Conservation (phyloP, 37 sponge, comb jelly and placozoan genomes). For the Corticium candelabrum region DNA sequence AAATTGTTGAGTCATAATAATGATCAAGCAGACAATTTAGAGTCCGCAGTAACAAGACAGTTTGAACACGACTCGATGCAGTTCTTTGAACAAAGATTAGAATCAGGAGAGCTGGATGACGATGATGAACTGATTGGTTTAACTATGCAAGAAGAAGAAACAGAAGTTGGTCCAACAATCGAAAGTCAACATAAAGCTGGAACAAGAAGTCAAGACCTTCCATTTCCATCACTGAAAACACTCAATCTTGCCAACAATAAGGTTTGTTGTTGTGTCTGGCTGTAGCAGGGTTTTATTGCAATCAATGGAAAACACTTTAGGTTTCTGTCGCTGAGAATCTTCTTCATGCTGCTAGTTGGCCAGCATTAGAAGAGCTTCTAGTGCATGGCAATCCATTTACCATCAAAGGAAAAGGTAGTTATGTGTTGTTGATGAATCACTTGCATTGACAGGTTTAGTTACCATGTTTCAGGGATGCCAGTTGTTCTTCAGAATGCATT, state of each 20-base stretch:
- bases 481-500: neutral
- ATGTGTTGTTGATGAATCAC: neutral
- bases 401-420: constrained; percentile 36
- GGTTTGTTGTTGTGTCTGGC: constrained; percentile 28
- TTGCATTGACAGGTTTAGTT: neutral
- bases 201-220: neutral
- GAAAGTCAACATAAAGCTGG: neutral
- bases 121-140: too few species aligned
- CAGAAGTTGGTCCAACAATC: neutral
- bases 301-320: constrained; percentile 11
- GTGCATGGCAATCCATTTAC: constrained; percentile 67
- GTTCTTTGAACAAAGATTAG: too few species aligned
- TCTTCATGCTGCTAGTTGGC: constrained; percentile 41
- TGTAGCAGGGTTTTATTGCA: neutral
- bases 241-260: constrained; percentile 62
- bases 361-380: constrained; percentile 32
- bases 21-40: too few species aligned
- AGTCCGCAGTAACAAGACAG: too few species aligned
- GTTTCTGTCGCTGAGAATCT: constrained; percentile 37
- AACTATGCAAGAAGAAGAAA: neutral
- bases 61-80: too few species aligned
- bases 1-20: too few species aligned
- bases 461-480: neutral
- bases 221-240: constrained; percentile 55
- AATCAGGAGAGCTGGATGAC: too few species aligned